Evolutionary conservation across 2,113 vertebrate species (phyloP), one percentile per base, ranked within the genome.

Genomic region (Otis tarda): DNA sequence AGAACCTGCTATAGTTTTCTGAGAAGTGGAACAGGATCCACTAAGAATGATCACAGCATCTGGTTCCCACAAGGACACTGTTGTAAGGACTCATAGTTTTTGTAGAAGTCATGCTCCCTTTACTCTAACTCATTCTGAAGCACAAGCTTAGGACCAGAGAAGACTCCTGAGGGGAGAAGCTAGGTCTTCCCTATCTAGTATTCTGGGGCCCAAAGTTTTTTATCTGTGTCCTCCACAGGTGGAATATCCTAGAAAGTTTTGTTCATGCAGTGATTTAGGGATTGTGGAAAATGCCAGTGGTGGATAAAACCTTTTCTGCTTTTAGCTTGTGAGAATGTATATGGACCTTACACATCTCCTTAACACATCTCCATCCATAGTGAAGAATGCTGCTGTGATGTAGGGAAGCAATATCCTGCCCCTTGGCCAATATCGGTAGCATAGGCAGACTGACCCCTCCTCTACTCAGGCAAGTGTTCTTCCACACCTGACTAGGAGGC

Each of bases 381-480:
- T 11, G 47, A 82, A 60, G 16, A 70, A 57, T 9, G 14, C 3
- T 52, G 11, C 21, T 71, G 23, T 59, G 52, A 64, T 23, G 30
- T 21, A 39, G 10, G 49, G 25, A 70, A 43, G 14, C 4, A 33
- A 27, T 5, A 25, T 63, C 14, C 13, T 25, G 5, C 4, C 30
- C 25, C 7, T 41, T 10, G 18, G 33, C 2, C 21, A 10, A 2
- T 27, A 37, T 14, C 0, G 9, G 2, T 28, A 56, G 39, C 1
- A 1, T 7, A 27, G 14, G 41, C 20, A 73, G 41, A 39, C 14
- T 35, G 45, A 41, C 7, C 7, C 25, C 13, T 59, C 17, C 8
- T 50, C 73, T 91, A 43, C 37, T 83, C 52, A 27, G 37, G 16
- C 4, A 47, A 28, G 45, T 9, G n/a, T 56, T 69, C 41, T 39